Evolutionary conservation across 1,140 invertebrate genomes (phyloP).

Genomic region (Pogonus chalceus): DNA sequence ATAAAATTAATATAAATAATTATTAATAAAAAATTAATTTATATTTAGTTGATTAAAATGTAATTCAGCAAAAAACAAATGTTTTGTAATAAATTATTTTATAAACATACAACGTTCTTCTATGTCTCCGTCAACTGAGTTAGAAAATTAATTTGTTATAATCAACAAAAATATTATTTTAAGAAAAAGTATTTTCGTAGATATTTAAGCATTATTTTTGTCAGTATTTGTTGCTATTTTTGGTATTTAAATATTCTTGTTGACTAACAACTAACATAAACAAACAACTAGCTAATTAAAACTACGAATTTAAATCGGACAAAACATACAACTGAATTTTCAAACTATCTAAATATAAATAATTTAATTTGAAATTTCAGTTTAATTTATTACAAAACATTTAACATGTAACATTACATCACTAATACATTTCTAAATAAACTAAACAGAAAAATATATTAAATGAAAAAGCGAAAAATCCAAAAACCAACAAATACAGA

Average conservation of each 20-base stretch:
- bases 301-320: too few species aligned
- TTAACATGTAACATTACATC: too few species aligned
- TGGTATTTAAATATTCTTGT: too few species aligned
- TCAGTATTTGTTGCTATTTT: neutral
- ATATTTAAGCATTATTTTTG: too few species aligned
- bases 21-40: too few species aligned
- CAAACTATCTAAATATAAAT: too few species aligned
- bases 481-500: slow-evolving; percentile 3
- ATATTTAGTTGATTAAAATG: neutral
- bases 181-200: too few species aligned
- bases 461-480: neutral
- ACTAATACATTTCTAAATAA: neutral
- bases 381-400: too few species aligned
- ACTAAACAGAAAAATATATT: neutral
- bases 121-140: neutral
- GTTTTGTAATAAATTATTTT: neutral
- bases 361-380: too few species aligned
- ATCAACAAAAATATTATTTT: neutral
- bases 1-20: slow-evolving; percentile 3
- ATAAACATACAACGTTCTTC: neutral
- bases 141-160: neutral
- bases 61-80: neutral
- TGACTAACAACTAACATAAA: too few species aligned
- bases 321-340: too few species aligned
- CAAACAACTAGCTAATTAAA: too few species aligned